These are phyloP conservation scores for Macheiramphus alcinus DNA, from an alignment of 2,113 vertebrate genomes.

Conservation along the genomic window DNA sequence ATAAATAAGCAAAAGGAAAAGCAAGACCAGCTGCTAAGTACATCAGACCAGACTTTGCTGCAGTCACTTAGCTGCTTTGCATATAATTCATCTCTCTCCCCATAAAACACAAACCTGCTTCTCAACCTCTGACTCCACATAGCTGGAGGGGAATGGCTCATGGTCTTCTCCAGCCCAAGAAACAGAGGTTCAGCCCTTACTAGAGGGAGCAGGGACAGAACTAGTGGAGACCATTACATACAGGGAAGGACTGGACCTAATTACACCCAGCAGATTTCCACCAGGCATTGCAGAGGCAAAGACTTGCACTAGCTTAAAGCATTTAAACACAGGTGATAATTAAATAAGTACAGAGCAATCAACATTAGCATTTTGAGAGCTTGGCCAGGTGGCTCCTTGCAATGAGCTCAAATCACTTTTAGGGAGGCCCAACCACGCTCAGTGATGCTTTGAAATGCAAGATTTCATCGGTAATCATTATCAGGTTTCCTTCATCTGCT, in stretches of 20 bases:
- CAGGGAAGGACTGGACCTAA: not conserved
- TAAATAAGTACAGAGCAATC: not conserved
- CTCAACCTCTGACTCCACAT: not conserved
- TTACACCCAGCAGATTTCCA: not conserved
- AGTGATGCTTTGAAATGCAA: not conserved
- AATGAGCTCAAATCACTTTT: not conserved
- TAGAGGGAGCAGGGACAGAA: not conserved
- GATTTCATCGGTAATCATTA: fast-evolving
- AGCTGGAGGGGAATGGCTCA: not conserved
- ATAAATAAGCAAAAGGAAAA: not conserved
- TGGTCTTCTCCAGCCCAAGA: not conserved
- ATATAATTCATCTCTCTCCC: not conserved
- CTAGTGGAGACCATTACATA: not conserved
- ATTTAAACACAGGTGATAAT: not conserved
- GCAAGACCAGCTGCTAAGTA: fast-evolving
- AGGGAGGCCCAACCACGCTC: too few relatives aligned
- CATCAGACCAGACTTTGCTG: fast-evolving
- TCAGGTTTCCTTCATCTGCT: not conserved
- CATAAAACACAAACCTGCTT: not conserved
- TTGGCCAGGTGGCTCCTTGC: not conserved
- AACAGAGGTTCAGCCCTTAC: not conserved
- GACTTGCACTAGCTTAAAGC: not conserved
- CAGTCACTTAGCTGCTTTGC: not conserved
- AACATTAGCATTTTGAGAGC: not conserved
- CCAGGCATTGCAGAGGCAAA: not conserved